Conservation (phyloP, 2,797 vertebrate species). For the Sebastolobus altivelis region DNA sequence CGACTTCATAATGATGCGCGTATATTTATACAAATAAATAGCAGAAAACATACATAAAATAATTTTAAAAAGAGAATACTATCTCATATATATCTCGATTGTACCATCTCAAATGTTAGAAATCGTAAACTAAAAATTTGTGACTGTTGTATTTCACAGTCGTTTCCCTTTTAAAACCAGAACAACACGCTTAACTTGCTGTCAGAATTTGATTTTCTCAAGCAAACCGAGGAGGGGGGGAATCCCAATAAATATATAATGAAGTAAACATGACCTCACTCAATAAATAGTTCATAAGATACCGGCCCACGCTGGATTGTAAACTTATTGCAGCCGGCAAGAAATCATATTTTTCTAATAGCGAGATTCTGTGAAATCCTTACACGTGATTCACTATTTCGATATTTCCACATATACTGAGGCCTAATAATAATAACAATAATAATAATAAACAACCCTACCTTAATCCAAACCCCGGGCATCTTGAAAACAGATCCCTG, state of each 20-base stretch:
- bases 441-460: conserved; percentile 51
- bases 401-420: conserved; percentile 48
- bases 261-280: conserved; percentile 96
- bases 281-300: conserved; percentile 92
- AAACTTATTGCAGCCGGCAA: conserved; percentile 76
- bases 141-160: conserved; percentile 76
- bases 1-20: conserved; percentile 86
- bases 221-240: conserved; percentile 85
- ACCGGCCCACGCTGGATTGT: conserved; percentile 84
- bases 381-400: conserved; percentile 66
- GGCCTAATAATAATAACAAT: conserved; percentile 57
- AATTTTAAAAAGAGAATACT: conserved; percentile 80
- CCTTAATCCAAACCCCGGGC: conserved; percentile 60
- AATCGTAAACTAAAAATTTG: conserved; percentile 62
- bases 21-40: conserved; percentile 90
- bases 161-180: conserved; percentile 73
- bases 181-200: conserved; percentile 80
- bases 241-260: conserved; percentile 99
- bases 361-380: conserved; percentile 64
- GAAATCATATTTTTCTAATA: conserved; percentile 66
- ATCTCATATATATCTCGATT: conserved; percentile 87
- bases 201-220: conserved; percentile 87
- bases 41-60: conserved; percentile 87
- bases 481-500: conserved; percentile 76
- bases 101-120: conserved; percentile 81